These are phyloP conservation scores for Leptobrachium leishanense DNA, from an alignment of 2,113 vertebrate genomes.

Conservation along the genomic window DNA sequence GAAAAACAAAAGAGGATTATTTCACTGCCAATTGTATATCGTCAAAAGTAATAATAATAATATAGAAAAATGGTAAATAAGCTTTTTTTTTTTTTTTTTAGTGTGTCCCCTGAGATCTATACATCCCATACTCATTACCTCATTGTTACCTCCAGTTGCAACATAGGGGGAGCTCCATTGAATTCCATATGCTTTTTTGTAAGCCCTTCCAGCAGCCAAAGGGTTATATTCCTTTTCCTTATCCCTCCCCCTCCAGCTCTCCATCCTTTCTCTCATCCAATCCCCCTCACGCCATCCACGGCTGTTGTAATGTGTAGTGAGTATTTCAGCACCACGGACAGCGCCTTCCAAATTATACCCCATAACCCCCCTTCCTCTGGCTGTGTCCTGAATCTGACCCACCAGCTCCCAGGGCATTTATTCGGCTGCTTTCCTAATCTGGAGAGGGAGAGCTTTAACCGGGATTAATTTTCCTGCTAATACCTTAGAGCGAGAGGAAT, in stretches of 20 bases:
- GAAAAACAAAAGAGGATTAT: no score
- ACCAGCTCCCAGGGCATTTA: background rate
- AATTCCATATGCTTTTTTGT: background rate
- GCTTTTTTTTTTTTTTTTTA: no score
- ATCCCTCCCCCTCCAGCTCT: background rate
- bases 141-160: background rate
- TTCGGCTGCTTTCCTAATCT: conserved; percentile 9
- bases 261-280: background rate
- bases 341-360: background rate
- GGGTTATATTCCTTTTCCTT: background rate
- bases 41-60: no score
- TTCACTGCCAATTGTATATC: no score
- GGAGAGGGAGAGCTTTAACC: conserved; percentile 4
- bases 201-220: background rate
- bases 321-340: conserved; percentile 39
- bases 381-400: conserved; percentile 19
- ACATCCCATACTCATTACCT: background rate
- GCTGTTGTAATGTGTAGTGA: background rate
- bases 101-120: no score
- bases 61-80: no score
- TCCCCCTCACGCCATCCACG: background rate
- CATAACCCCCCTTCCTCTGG: background rate
- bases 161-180: background rate
- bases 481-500: conserved; percentile 14
- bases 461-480: conserved; percentile 12